Evolutionary conservation across 2,888 invertebrate genomes (phyloP), one percentile per base, ranked within the genome.

Genomic region (Drosophila bunnanda): DNA sequence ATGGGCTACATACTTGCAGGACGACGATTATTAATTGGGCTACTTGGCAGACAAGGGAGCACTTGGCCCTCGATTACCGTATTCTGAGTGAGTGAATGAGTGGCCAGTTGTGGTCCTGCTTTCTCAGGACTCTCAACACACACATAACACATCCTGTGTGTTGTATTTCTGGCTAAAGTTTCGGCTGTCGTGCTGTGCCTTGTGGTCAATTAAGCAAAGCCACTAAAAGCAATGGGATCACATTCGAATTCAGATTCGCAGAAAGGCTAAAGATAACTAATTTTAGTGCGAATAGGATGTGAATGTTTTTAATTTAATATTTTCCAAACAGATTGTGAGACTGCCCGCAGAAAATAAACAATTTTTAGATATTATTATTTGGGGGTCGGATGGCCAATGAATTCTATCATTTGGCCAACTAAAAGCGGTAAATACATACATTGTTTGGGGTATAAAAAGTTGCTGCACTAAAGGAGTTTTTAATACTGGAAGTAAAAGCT

Each of bases 1-100:
- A 41, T 41, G 50, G 48, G 17, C 20, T 20, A 43, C 50, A 52
- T 15, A 22, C 15, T 32, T 13, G 50, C 50, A 50, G 48, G 50
- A 50, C 43, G 43, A 61, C 28, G 43, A 60, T 61, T 61, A 61
- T 60, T 61, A 61, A 61, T 61, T 60, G 41, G 60, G 8, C 28
- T 22, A 22, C 50, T 34, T 20, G 28, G 17, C 25, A 44, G 61
- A 44, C 61, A 60, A 36, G 61, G 34, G 25, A 41, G 34, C 43
- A 61, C 43, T 66, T 50, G 28, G 41, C 34, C 34, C 64, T 65
- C 64, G 41, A 66, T 66, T 65, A 50, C 13, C 28, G 22, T 22
- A 60, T 66, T 59, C 30, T 32, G 32, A 20, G 20, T 28, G 57
- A 64, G 48, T 30, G 36, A 61, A n/a, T n/a, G n/a, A n/a, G 28